A percentile compares a stretch with the other conserved stretches of the same genome.
phyloP scores from a whole-genome alignment of 2,113 vertebrate species.

The Nettapus auritus region DNA sequence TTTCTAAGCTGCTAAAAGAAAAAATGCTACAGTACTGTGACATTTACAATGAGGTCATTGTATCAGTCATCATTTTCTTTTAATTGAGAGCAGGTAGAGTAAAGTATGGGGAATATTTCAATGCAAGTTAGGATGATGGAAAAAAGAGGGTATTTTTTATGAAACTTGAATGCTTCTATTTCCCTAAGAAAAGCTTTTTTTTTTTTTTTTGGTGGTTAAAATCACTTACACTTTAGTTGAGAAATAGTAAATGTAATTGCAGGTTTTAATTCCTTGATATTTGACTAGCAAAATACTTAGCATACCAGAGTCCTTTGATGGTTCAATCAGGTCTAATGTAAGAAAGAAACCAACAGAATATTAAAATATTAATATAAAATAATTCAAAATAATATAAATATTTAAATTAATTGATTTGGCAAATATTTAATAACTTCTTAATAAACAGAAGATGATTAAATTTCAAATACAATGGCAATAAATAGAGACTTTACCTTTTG shows the following conservation, averaged over 20 bases:
- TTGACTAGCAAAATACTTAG: background rate
- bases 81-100: conserved; percentile 22
- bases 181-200: background rate
- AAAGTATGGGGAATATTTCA: background rate
- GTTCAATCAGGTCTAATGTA: background rate
- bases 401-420: background rate
- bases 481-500: background rate
- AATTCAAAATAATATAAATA: background rate
- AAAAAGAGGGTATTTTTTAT: background rate
- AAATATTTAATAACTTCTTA: background rate
- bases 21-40: conserved; percentile 5
- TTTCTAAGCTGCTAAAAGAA: conserved; percentile 41
- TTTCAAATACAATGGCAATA: background rate
- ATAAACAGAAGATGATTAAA: background rate
- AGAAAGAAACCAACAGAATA: background rate
- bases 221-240: fast-evolving
- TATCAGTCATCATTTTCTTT: background rate
- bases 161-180: background rate
- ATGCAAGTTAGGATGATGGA: background rate
- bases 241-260: background rate
- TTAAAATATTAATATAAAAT: background rate
- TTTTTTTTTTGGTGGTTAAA: background rate
- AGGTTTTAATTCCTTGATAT: background rate
- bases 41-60: background rate
- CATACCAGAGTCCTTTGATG: background rate